Conservation (phyloP, 2,888 invertebrate genomes). For the Archips crataeganus region DNA sequence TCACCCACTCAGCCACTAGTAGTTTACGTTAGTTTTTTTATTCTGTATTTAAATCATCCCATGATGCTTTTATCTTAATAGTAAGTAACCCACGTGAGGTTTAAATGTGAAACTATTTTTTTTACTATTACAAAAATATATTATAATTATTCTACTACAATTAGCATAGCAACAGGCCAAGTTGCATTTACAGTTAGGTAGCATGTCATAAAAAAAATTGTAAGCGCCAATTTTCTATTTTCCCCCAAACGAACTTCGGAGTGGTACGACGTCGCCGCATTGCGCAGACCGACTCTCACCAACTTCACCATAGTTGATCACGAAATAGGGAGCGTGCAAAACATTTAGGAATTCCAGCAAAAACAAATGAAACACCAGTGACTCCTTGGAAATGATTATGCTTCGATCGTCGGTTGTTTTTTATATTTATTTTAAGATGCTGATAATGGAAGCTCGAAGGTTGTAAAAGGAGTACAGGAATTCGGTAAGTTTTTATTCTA, state of each 20-base stretch:
- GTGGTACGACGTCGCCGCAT: constrained; percentile 61
- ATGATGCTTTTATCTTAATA: too few species aligned
- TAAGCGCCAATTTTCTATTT: neutral
- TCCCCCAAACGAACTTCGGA: constrained; percentile 56
- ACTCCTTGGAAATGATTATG: constrained; percentile 8
- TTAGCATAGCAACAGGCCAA: too few species aligned
- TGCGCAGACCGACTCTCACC: constrained; percentile 60
- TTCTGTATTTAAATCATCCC: too few species aligned
- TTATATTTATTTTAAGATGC: constrained; percentile 5
- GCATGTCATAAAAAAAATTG: neutral
- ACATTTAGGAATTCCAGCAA: constrained; percentile 51
- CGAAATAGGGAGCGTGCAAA: constrained; percentile 47
- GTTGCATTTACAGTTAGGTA: too few species aligned
- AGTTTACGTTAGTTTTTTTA: too few species aligned
- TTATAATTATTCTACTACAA: too few species aligned
- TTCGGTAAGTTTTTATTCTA: neutral
- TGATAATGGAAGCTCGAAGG: neutral
- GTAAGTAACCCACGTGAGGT: too few species aligned
- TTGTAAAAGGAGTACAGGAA: neutral
- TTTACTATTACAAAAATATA: too few species aligned
- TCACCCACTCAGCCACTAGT: too few species aligned
- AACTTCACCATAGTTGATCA: constrained; percentile 58
- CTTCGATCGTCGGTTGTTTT: constrained; percentile 3
- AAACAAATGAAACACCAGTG: constrained; percentile 45
- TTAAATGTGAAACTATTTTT: too few species aligned